These are phyloP conservation scores for Aleiodes testaceus DNA, from an alignment of 2,888 invertebrate genomes.

Conservation along the genomic window DNA sequence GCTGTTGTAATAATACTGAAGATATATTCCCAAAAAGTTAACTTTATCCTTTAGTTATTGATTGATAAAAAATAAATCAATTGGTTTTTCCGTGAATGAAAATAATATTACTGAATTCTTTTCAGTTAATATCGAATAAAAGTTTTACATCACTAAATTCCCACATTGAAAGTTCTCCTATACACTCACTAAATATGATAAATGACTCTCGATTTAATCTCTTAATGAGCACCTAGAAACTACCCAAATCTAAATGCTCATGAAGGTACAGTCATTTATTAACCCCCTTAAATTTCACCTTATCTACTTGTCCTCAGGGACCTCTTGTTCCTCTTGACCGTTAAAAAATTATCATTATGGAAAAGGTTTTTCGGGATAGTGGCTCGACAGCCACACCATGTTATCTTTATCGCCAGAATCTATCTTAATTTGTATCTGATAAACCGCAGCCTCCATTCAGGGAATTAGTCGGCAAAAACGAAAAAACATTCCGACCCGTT, in stretches of 20 bases:
- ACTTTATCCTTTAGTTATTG: too few relatives aligned
- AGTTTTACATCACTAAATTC: too few relatives aligned
- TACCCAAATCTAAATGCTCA: slow-evolving; percentile 39
- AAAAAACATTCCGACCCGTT: too few relatives aligned
- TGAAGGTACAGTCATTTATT: slow-evolving; percentile 36
- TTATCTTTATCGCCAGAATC: neutral
- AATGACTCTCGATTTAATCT: slow-evolving; percentile 7
- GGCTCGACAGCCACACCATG: neutral
- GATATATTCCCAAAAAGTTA: too few relatives aligned
- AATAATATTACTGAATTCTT: too few relatives aligned
- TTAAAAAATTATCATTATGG: slow-evolving; percentile 10
- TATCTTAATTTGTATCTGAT: slow-evolving; percentile 3
- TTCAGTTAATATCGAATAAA: too few relatives aligned
- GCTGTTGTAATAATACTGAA: too few relatives aligned
- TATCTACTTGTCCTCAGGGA: slow-evolving; percentile 37
- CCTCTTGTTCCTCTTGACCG: neutral
- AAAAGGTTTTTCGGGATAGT: neutral
- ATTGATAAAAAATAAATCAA: too few relatives aligned
- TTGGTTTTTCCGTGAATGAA: too few relatives aligned
- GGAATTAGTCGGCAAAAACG: too few relatives aligned
- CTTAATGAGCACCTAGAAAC: neutral
- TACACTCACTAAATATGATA: neutral
- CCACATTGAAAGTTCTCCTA: neutral
- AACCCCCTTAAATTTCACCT: slow-evolving; percentile 43
- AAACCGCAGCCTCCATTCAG: neutral